These are phyloP conservation scores for Osmoderma eremita DNA, from an alignment of 2,888 invertebrate species.

Conservation along the genomic window DNA sequence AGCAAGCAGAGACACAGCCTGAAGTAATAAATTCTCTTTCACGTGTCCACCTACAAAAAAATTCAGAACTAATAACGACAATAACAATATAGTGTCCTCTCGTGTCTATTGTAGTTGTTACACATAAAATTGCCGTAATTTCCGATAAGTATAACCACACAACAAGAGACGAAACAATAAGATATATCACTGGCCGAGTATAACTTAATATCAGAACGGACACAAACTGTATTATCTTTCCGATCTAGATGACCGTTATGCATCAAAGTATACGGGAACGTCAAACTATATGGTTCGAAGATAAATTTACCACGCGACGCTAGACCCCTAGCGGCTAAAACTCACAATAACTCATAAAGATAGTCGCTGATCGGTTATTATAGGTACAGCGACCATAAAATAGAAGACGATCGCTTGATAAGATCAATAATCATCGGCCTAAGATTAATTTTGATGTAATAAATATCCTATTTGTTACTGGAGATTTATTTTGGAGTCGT, in stretches of 20 bases:
- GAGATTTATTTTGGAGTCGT: too few species aligned
- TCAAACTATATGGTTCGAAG: constrained; percentile 26
- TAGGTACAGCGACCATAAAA: background rate
- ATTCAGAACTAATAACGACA: too few species aligned
- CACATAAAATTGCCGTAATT: constrained; percentile 9
- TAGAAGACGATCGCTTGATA: constrained; percentile 5
- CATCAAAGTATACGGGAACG: constrained; percentile 23
- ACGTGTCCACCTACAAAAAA: too few species aligned
- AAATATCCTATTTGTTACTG: background rate
- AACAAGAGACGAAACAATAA: constrained; percentile 33
- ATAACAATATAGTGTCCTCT: too few species aligned
- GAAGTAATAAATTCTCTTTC: too few species aligned
- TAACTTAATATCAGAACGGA: constrained; percentile 28
- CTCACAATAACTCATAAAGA: constrained; percentile 31
- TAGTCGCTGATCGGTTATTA: background rate
- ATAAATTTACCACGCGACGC: constrained; percentile 13
- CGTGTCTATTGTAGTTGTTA: too few species aligned
- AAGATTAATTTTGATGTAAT: too few species aligned
- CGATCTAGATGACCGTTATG: constrained; percentile 31
- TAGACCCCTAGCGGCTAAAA: constrained; percentile 21
- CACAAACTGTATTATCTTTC: constrained; percentile 24
- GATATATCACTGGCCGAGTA: constrained; percentile 17
- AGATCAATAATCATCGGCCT: too few species aligned
- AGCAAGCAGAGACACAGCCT: too few species aligned
- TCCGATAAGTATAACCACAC: constrained; percentile 15